Evolutionary conservation across 2,797 vertebrate species (phyloP).

Genomic region (Cetoscarus ocellatus): DNA sequence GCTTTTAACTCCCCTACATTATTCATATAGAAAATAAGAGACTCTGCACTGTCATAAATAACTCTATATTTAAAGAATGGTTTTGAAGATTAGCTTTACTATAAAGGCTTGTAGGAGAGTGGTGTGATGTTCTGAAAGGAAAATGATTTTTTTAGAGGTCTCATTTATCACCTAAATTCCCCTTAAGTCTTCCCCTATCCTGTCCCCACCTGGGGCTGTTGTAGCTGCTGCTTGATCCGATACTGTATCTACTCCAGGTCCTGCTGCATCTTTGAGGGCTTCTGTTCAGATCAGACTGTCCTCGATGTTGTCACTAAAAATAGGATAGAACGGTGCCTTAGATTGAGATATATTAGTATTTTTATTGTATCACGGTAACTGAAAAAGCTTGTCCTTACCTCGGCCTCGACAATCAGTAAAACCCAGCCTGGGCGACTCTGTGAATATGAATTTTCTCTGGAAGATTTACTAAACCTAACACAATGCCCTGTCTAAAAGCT

Average conservation of each 20-base stretch:
- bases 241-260: constrained; percentile 51
- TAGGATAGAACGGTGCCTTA: constrained; percentile 92
- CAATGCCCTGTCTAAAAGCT: constrained; percentile 76
- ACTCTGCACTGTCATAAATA: constrained; percentile 55
- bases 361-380: constrained; percentile 86
- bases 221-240: constrained; percentile 72
- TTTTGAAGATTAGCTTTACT: constrained; percentile 57
- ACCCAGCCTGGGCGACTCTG: constrained; percentile 78
- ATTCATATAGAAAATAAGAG: constrained; percentile 45
- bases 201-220: constrained; percentile 35
- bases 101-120: constrained; percentile 20
- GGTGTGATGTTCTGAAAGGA: constrained; percentile 34
- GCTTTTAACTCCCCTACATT: constrained; percentile 49
- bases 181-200: constrained; percentile 16
- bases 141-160: constrained; percentile 1
- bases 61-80: constrained; percentile 29
- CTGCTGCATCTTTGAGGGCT: constrained; percentile 63
- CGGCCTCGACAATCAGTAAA: constrained; percentile 93
- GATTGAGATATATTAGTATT: constrained; percentile 78
- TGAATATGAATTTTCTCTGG: constrained; percentile 74
- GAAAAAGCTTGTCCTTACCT: constrained; percentile 79
- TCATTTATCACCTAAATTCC: constrained; percentile 20
- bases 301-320: constrained; percentile 67
- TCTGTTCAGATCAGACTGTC: constrained; percentile 45
- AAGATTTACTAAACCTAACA: constrained; percentile 77